Evolutionary conservation across 2,888 invertebrate species (phyloP).

Genomic region (Dasysyrphus albostriatus): DNA sequence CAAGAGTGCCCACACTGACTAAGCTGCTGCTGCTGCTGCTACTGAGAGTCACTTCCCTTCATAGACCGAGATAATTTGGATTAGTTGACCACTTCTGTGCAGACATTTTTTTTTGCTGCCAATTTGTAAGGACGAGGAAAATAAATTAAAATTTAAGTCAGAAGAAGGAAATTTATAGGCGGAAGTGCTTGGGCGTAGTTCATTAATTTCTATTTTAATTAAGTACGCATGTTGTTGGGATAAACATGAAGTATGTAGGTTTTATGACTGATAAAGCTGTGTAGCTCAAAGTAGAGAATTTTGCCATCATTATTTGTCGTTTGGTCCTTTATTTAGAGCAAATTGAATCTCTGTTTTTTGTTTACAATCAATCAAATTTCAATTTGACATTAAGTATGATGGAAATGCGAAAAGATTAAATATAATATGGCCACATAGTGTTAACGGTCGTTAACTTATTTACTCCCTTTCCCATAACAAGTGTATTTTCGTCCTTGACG

Average conservation of each 20-base stretch:
- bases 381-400: constrained; percentile 7
- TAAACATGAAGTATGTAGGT: constrained; percentile 1
- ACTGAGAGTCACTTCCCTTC: constrained; percentile 6
- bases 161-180: constrained; percentile 28
- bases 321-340: background rate
- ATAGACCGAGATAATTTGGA: constrained; percentile 36
- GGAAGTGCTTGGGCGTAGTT: background rate
- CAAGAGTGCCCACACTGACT: constrained; percentile 15
- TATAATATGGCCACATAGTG: background rate
- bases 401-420: background rate
- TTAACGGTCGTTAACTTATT: background rate
- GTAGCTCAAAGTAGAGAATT: background rate
- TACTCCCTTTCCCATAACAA: background rate
- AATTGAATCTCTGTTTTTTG: background rate
- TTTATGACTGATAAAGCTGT: constrained; percentile 13
- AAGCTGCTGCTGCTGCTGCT: background rate
- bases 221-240: constrained; percentile 2
- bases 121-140: background rate
- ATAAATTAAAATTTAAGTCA: constrained; percentile 40
- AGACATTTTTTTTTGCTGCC: constrained; percentile 7
- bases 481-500: background rate
- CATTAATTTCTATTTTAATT: constrained; percentile 37
- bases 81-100: constrained; percentile 58
- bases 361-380: background rate
- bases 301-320: background rate